Base-by-base conservation (phyloP, 2,797 vertebrate species). In the Percopsis omiscomaycus region DNA sequence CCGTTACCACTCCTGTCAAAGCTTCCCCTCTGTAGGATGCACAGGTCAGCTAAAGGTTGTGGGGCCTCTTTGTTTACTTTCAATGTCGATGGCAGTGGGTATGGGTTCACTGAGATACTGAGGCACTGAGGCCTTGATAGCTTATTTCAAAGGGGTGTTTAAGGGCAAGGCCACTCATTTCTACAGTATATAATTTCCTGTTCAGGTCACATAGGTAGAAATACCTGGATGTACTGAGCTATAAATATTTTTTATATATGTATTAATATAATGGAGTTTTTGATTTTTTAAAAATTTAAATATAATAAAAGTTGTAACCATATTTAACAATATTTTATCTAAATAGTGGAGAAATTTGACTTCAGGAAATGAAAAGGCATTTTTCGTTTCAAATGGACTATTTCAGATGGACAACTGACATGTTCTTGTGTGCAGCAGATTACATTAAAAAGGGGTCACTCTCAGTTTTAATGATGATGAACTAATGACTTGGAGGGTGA, bases 401-500 rank as follows among this genome's bases (percentile, higher is more conserved):
- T 13, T 13, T n/a, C 10, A 48, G 11, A 48, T n/a, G 47, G 11
- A 48, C 47, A 4, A 12, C 11, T 48, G 12, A 76, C 80, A 77
- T 84, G 80, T 60, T 80, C 63, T 82, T 77, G 77, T 84, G 69
- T 78, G 68, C 61, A 69, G 71, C 57, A 69, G 79, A 71, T 75
- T 74, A 80, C 84, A 85, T 74, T 64, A 84, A 84, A 86, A 71
- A 74, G 66, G 77, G 86, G 82, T 88, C 80, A 81, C 67, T 85
- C 69, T 64, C 71, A 79, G 83, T 88, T 86, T 86, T 80, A 73
- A 77, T n/a, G 75, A 84, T 86, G 86, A 87, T 87, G 84, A 85
- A 82, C 85, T 88, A 89, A 89, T 88, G 84, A 89, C 78, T 86
- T 73, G 79, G 86, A 82, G 81, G 83, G 84, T 87, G 84, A 88